Evolutionary conservation across 2,113 vertebrate genomes (phyloP).

Genomic region (Cacatua alba): DNA sequence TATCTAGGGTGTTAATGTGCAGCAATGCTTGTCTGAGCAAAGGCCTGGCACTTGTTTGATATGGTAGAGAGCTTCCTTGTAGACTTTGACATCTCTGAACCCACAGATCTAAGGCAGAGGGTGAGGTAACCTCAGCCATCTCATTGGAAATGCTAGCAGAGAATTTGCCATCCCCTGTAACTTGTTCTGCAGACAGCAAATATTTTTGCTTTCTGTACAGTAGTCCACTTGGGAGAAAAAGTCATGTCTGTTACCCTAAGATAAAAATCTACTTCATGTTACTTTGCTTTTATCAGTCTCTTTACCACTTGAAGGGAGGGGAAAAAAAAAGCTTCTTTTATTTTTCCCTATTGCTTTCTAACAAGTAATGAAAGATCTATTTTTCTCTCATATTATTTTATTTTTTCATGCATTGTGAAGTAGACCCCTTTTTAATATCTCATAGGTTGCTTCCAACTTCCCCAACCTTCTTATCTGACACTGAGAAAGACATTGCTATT

Average conservation of each 20-base stretch:
- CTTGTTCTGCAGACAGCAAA: not conserved
- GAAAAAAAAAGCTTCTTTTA: not conserved
- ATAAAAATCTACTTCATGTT: not conserved
- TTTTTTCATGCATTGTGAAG: constrained; percentile 1
- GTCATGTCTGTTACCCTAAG: not conserved
- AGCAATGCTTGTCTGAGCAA: not conserved
- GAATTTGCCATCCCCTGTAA: not conserved
- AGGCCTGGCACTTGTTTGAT: not conserved
- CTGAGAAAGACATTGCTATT: not conserved
- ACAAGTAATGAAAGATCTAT: not conserved
- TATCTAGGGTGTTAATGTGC: not conserved
- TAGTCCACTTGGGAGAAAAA: not conserved
- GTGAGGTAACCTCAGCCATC: not conserved
- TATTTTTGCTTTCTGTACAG: not conserved
- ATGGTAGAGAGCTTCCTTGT: not conserved
- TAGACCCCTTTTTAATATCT: not conserved
- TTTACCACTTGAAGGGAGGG: not conserved
- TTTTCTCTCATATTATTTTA: not conserved
- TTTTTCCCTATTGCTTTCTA: not conserved
- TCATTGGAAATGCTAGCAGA: not conserved
- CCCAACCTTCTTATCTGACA: not conserved
- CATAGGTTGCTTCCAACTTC: not conserved
- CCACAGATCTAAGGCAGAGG: not conserved
- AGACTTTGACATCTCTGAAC: not conserved
- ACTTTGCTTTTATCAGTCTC: not conserved